Percentiles rank a stretch among this genome's conserved stretches.
Conservation (phyloP, 2,888 invertebrate genomes). For the Acronicta leporina region DNA sequence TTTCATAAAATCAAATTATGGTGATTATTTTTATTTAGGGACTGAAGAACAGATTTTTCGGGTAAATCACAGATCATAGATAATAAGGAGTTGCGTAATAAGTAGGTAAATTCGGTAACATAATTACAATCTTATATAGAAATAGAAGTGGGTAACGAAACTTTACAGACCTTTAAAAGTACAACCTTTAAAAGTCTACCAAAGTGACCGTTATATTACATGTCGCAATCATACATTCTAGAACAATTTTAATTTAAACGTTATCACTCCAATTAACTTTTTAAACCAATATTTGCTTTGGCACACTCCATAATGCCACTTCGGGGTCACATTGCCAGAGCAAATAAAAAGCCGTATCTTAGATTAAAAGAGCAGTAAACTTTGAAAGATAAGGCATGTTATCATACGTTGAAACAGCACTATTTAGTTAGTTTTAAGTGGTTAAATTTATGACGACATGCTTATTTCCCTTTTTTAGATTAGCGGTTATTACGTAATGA, state of each 20-base stretch:
- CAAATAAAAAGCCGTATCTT: constrained; percentile 77
- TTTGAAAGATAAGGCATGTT: constrained; percentile 64
- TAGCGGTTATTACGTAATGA: constrained; percentile 20
- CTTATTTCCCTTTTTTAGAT: constrained; percentile 58
- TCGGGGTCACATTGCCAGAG: constrained; percentile 71
- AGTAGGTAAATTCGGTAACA: not conserved
- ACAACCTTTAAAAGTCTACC: too few relatives aligned
- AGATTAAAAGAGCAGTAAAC: constrained; percentile 77
- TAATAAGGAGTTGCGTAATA: not conserved
- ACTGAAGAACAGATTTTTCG: not conserved
- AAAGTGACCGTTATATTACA: not conserved
- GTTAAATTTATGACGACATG: constrained; percentile 53
- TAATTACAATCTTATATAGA: not conserved
- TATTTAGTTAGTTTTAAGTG: constrained; percentile 70
- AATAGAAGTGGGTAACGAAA: too few relatives aligned
- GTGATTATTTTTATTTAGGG: too few relatives aligned
- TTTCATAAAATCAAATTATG: too few relatives aligned
- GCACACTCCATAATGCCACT: constrained; percentile 57
- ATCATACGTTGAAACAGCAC: constrained; percentile 68
- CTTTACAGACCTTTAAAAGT: too few relatives aligned
- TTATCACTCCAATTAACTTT: constrained; percentile 52
- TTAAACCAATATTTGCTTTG: constrained; percentile 53
- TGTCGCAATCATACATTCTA: constrained; percentile 2
- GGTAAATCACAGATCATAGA: not conserved
- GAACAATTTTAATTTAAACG: not conserved